Percentiles rank a stretch among this genome's conserved stretches.
Evolutionary conservation across 2,888 invertebrate genomes (phyloP).

Genomic region (Ophion obscuratus): DNA sequence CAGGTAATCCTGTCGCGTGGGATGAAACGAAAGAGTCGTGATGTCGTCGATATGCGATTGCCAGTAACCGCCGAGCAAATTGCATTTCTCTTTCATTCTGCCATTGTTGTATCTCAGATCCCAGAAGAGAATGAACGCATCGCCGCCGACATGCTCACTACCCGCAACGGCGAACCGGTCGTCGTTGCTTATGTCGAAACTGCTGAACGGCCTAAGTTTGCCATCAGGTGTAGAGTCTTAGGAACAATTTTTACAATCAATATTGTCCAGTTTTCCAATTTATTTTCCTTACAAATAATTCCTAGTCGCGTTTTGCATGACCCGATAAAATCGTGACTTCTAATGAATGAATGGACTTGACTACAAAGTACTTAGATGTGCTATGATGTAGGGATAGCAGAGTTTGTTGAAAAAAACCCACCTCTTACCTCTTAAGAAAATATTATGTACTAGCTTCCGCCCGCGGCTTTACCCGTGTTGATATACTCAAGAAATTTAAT

Average conservation of each 20-base stretch:
- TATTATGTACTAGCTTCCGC: too few relatives aligned
- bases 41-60: slow-evolving; percentile 94
- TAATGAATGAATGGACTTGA: too few relatives aligned
- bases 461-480: too few relatives aligned
- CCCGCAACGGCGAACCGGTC: slow-evolving; percentile 91
- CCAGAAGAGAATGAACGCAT: slow-evolving; percentile 92
- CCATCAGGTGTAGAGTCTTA: slow-evolving; percentile 81
- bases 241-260: slow-evolving; percentile 10
- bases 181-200: slow-evolving; percentile 91
- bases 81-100: slow-evolving; percentile 78
- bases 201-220: slow-evolving; percentile 86
- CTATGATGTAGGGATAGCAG: too few relatives aligned
- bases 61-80: slow-evolving; percentile 91
- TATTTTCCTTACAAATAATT: too few relatives aligned
- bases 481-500: too few relatives aligned
- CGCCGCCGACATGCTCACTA: slow-evolving; percentile 88
- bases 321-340: too few relatives aligned
- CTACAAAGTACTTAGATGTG: too few relatives aligned
- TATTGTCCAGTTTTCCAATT: background rate
- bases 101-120: slow-evolving; percentile 87
- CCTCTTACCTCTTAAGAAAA: too few relatives aligned
- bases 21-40: slow-evolving; percentile 88
- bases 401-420: too few relatives aligned
- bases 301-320: too few relatives aligned
- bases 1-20: slow-evolving; percentile 87